A percentile compares a stretch with the other conserved stretches of the same genome.
Evolutionary conservation across 35 echinoderm and acorn worm genomes (phyloP).

Genomic region (Lytechinus pictus): DNA sequence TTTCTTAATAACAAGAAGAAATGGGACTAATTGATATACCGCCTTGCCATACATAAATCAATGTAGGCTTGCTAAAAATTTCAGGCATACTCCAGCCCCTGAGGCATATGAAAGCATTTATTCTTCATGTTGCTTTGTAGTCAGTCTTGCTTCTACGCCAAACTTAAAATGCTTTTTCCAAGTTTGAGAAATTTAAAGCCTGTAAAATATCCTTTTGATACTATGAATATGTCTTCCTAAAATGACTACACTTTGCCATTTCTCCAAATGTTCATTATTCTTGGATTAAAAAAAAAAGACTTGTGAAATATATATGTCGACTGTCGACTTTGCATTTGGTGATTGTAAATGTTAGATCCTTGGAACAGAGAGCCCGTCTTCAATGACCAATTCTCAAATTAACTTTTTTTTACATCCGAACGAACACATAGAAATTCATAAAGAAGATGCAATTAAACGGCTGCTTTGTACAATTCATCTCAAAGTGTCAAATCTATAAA

Average conservation of each 20-base stretch:
- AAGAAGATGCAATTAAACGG: no score
- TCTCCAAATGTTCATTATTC: background rate
- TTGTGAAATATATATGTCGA: background rate
- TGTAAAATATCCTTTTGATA: background rate
- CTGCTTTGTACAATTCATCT: no score
- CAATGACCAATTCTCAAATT: background rate
- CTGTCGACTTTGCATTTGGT: no score
- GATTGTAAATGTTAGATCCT: background rate
- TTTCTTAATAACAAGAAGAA: no score
- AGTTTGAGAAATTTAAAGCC: background rate
- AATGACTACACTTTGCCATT: background rate
- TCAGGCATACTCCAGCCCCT: no score
- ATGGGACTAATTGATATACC: no score
- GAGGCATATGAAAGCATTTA: no score
- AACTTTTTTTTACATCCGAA: background rate
- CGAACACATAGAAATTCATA: no score
- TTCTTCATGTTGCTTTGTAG: background rate
- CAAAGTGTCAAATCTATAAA: no score
- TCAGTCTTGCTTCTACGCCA: background rate
- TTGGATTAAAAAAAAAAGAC: background rate
- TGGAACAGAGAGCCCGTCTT: background rate
- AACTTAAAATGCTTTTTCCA: background rate
- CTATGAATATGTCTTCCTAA: background rate
- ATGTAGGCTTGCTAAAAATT: no score
- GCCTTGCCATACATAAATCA: no score